Conservation (phyloP, 2,888 invertebrate species). For the Caenorhabditis uteleia region DNA sequence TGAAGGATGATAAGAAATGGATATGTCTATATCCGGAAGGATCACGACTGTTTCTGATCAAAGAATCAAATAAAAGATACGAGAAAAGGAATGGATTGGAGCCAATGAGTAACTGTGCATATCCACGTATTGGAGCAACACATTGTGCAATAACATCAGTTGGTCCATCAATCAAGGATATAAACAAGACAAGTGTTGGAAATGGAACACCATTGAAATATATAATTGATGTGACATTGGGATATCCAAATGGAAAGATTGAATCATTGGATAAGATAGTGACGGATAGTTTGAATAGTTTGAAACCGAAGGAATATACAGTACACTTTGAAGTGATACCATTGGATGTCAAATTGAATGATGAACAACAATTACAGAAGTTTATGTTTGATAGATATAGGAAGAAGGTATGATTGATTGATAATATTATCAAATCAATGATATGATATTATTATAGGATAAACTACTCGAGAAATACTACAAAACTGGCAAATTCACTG, state of each 20-base stretch:
- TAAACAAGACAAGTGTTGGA: conserved; percentile 28
- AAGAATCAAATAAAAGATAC: conserved; percentile 38
- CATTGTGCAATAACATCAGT: conserved; percentile 80
- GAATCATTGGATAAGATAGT: conserved; percentile 41
- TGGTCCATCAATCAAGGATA: conserved; percentile 28
- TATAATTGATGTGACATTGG: conserved; percentile 57
- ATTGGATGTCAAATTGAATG: conserved; percentile 39
- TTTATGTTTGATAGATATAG: conserved; percentile 87
- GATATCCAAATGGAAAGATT: conserved; percentile 51
- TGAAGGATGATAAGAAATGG: conserved; percentile 25
- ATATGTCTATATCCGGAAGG: conserved; percentile 42
- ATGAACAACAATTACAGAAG: conserved; percentile 80
- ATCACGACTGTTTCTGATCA: conserved; percentile 53
- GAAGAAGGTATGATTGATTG: conserved; percentile 77
- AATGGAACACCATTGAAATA: conserved; percentile 49
- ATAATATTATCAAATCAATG: background rate
- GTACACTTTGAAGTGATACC: conserved; percentile 56
- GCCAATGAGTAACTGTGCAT: conserved; percentile 82
- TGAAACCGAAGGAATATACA: conserved; percentile 33
- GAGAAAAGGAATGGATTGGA: conserved; percentile 86
- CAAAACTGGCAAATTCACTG: conserved; percentile 47
- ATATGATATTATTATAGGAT: conserved; percentile 30
- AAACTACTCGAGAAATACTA: conserved; percentile 53
- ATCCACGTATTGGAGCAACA: conserved; percentile 88
- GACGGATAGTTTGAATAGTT: conserved; percentile 2